Conservation (phyloP, 2,888 invertebrate genomes). For the Drosophila macrospina region DNA sequence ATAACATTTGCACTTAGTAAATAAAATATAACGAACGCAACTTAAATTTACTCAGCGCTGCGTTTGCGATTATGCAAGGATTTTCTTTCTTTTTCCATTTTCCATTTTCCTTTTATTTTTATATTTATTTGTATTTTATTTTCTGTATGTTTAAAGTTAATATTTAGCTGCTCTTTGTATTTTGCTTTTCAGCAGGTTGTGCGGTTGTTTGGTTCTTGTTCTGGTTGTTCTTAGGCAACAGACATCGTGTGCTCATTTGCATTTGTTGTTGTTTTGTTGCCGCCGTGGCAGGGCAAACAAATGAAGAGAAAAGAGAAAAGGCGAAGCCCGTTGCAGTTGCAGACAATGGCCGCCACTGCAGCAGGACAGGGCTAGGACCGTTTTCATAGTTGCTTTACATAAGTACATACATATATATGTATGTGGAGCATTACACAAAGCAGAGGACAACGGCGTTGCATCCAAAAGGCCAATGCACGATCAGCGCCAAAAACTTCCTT, state of each 20-base stretch:
- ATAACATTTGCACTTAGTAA: conserved; percentile 82
- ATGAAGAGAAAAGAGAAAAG: conserved; percentile 37
- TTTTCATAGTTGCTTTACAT: conserved; percentile 29
- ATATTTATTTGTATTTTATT: too few relatives aligned
- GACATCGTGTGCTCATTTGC: conserved; percentile 69
- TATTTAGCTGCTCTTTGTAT: conserved; percentile 25
- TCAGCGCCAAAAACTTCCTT: conserved; percentile 53
- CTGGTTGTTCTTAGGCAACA: conserved; percentile 36
- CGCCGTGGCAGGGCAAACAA: conserved; percentile 45
- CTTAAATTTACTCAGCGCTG: conserved; percentile 53
- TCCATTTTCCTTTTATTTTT: too few relatives aligned
- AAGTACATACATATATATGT: neutral
- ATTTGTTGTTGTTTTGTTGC: conserved; percentile 53
- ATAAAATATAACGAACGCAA: conserved; percentile 77
- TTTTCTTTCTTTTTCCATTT: conserved; percentile 8
- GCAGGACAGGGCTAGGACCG: conserved; percentile 42
- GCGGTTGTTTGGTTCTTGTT: conserved; percentile 18
- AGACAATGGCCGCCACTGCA: conserved; percentile 61
- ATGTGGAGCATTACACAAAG: conserved; percentile 31
- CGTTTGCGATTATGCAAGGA: conserved; percentile 28
- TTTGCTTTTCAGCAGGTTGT: conserved; percentile 16
- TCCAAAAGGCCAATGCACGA: conserved; percentile 67
- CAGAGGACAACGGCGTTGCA: conserved; percentile 20
- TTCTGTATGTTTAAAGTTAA: conserved; percentile 51
- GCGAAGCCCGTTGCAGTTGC: conserved; percentile 37